A percentile compares a stretch with the other conserved stretches of the same genome.
These are phyloP conservation scores for Brachirus orientalis DNA, from an alignment of 2,113 vertebrate genomes.

Conservation along the genomic window DNA sequence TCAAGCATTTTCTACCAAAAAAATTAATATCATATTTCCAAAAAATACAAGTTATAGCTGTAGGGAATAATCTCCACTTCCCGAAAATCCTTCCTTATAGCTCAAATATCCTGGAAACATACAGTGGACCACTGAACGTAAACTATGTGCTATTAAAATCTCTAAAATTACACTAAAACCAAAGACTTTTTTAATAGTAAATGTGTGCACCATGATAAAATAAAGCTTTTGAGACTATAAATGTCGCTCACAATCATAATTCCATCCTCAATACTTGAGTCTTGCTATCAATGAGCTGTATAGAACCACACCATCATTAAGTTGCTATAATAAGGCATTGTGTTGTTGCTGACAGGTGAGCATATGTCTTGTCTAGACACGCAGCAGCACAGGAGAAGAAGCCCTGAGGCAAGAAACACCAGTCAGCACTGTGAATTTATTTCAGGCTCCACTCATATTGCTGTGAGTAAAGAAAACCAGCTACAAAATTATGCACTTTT, in stretches of 20 bases:
- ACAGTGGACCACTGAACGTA: background rate
- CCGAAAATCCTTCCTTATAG: too few species aligned
- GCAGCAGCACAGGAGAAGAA: constrained; percentile 1
- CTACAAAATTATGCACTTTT: too few species aligned
- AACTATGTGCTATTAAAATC: too few species aligned
- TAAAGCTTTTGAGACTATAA: too few species aligned
- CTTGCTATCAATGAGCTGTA: background rate
- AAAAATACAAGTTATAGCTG: background rate
- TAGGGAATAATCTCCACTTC: background rate
- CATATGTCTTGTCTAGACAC: constrained; percentile 18
- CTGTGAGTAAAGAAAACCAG: too few species aligned
- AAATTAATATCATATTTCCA: background rate
- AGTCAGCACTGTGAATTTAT: constrained; percentile 12
- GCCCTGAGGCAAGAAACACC: constrained; percentile 11
- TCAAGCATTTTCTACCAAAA: background rate
- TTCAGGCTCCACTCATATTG: background rate
- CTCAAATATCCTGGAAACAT: background rate
- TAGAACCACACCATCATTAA: background rate
- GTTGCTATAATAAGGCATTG: background rate
- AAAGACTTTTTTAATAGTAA: background rate
- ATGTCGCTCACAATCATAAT: too few species aligned
- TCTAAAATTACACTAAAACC: background rate
- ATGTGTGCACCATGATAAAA: too few species aligned
- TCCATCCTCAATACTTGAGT: background rate
- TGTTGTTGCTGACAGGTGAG: constrained; percentile 23